Evolutionary conservation across 1,140 invertebrate species (phyloP).

Genomic region (Thaumetopoea pityocampa): DNA sequence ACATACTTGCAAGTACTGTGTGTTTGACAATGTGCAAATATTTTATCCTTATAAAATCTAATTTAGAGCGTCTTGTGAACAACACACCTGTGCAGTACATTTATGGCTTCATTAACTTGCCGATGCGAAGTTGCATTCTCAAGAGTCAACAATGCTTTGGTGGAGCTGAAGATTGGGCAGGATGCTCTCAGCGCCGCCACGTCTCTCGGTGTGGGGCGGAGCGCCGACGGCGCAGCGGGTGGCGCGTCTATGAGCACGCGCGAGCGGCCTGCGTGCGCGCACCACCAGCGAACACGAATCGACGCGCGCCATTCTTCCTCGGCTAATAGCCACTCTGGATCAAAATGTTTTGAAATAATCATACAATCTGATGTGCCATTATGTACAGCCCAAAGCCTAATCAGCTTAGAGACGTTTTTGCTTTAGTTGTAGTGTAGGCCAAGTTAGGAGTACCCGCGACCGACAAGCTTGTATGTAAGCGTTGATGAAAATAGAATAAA

Average conservation of each 20-base stretch:
- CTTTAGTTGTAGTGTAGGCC: too few species aligned
- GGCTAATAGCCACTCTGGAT: slow-evolving; percentile 58
- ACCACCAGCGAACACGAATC: slow-evolving; percentile 75
- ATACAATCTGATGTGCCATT: too few species aligned
- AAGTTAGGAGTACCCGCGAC: too few species aligned
- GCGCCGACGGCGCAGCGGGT: slow-evolving; percentile 29
- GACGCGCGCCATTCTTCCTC: slow-evolving; percentile 56
- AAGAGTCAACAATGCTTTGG: slow-evolving; percentile 74
- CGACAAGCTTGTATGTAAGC: too few species aligned
- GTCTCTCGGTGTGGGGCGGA: slow-evolving; percentile 68
- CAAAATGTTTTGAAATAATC: too few species aligned
- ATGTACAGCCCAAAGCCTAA: too few species aligned
- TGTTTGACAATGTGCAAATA: slow-evolving; percentile 38
- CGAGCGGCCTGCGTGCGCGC: slow-evolving; percentile 66
- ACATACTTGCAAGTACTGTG: too few species aligned
- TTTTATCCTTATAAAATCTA: slow-evolving; percentile 24
- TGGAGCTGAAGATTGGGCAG: slow-evolving; percentile 67
- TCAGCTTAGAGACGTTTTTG: too few species aligned
- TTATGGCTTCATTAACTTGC: slow-evolving; percentile 72
- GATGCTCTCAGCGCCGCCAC: slow-evolving; percentile 65
- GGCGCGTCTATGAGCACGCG: slow-evolving; percentile 39
- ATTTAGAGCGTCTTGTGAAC: not conserved
- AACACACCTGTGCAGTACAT: slow-evolving; percentile 76
- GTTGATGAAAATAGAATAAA: too few species aligned
- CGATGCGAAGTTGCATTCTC: slow-evolving; percentile 79